Conservation (phyloP, 2,888 invertebrate genomes). For the Andricus curvator region DNA sequence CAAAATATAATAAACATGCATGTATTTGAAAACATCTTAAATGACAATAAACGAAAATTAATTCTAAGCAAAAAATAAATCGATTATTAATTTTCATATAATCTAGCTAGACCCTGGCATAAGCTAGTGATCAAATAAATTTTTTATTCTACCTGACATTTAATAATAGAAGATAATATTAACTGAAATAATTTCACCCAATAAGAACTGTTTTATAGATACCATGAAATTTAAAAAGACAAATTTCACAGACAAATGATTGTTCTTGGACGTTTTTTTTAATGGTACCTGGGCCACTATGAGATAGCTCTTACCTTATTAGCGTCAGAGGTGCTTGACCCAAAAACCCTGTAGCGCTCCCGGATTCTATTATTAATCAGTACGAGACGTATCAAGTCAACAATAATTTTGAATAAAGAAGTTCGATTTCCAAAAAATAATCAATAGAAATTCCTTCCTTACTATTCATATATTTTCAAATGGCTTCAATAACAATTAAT, state of each 20-base stretch:
- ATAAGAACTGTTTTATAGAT: not conserved
- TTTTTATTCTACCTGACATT: no score
- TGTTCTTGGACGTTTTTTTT: constrained; percentile 42
- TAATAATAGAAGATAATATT: no score
- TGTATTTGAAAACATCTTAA: no score
- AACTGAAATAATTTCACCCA: no score
- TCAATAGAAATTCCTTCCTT: not conserved
- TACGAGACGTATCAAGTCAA: constrained; percentile 22
- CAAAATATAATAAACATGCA: no score
- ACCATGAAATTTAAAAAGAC: not conserved
- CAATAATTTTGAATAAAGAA: constrained; percentile 42
- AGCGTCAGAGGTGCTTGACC: constrained; percentile 68
- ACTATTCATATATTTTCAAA: no score
- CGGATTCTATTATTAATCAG: constrained; percentile 54
- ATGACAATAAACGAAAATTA: no score
- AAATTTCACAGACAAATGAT: not conserved
- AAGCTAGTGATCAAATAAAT: no score
- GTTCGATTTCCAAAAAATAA: not conserved
- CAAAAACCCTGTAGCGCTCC: constrained; percentile 57
- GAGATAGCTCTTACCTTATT: constrained; percentile 66
- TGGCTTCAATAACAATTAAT: no score
- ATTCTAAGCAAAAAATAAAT: no score
- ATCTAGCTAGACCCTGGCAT: no score
- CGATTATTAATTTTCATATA: no score
- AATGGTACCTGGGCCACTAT: constrained; percentile 60